Percentiles rank a stretch among this genome's conserved stretches.
These are phyloP conservation scores for Hesperophylax magnus DNA, from an alignment of 1,140 invertebrate genomes.

Conservation along the genomic window DNA sequence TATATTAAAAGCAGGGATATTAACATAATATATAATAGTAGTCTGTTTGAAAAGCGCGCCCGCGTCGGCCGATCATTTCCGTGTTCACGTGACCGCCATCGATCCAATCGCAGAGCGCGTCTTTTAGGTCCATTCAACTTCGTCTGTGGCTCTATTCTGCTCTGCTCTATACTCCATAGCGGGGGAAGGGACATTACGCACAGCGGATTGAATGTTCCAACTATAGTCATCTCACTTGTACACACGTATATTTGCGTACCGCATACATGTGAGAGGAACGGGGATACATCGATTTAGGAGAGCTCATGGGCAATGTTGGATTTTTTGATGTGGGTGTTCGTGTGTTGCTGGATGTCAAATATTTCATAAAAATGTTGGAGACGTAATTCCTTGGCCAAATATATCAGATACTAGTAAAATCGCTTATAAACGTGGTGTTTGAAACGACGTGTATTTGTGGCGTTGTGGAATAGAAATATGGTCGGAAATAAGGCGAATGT, in stretches of 20 bases:
- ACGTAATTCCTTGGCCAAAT: slow-evolving; percentile 29
- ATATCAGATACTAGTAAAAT: slow-evolving; percentile 20
- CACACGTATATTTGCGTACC: slow-evolving; percentile 20
- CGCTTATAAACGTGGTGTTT: slow-evolving; percentile 8
- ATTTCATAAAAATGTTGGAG: slow-evolving; percentile 59
- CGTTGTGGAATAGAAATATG: slow-evolving; percentile 26
- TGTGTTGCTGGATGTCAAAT: slow-evolving; percentile 70
- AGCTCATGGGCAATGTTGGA: slow-evolving; percentile 70
- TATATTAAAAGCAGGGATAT: too few species aligned
- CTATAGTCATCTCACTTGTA: slow-evolving; percentile 44
- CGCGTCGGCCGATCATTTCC: slow-evolving; percentile 40
- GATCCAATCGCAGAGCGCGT: slow-evolving; percentile 71
- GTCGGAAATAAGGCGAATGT: slow-evolving; percentile 45
- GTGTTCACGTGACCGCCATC: slow-evolving; percentile 68
- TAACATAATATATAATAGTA: too few species aligned
- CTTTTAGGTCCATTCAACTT: slow-evolving; percentile 71
- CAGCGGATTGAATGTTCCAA: slow-evolving; percentile 59
- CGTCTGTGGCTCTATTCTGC: slow-evolving; percentile 61
- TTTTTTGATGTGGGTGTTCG: slow-evolving; percentile 70
- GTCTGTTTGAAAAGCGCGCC: slow-evolving; percentile 37
- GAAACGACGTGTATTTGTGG: slow-evolving; percentile 26
- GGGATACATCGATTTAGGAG: slow-evolving; percentile 69
- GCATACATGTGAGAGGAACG: slow-evolving; percentile 66
- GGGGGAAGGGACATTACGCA: slow-evolving; percentile 68
- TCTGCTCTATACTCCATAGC: slow-evolving; percentile 42